These are phyloP conservation scores for Armadillidium nasatum DNA, from an alignment of 1,140 invertebrate species.

Conservation along the genomic window DNA sequence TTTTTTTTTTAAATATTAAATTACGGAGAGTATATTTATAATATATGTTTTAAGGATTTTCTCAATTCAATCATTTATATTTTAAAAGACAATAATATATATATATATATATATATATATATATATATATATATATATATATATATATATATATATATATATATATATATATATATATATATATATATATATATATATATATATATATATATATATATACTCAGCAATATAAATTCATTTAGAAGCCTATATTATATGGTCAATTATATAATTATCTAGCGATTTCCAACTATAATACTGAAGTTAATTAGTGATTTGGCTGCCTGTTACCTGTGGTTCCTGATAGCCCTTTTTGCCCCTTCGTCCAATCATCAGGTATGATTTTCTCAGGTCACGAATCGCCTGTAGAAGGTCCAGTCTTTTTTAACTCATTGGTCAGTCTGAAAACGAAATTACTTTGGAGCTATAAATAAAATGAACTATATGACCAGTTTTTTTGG, in stretches of 20 bases:
- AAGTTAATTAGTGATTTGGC: constrained; percentile 8
- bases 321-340: constrained; percentile 1
- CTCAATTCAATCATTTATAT: too few species aligned
- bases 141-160: constrained; percentile 10
- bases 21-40: not conserved
- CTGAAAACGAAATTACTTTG: not conserved
- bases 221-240: not conserved
- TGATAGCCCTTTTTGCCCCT: not conserved
- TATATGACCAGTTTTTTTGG: not conserved
- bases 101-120: too few species aligned
- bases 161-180: too few species aligned
- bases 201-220: too few species aligned
- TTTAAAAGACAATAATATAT: too few species aligned
- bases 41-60: not conserved
- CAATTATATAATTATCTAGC: too few species aligned
- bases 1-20: constrained; percentile 3
- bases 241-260: not conserved
- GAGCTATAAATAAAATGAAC: constrained; percentile 1
- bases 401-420: not conserved
- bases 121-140: constrained; percentile 10
- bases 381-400: constrained; percentile 1
- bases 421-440: not conserved
- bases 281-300: not conserved
- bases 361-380: not conserved
- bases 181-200: too few species aligned